Conservation (phyloP, 2,113 vertebrate genomes). For the Dermatemys mawii region DNA sequence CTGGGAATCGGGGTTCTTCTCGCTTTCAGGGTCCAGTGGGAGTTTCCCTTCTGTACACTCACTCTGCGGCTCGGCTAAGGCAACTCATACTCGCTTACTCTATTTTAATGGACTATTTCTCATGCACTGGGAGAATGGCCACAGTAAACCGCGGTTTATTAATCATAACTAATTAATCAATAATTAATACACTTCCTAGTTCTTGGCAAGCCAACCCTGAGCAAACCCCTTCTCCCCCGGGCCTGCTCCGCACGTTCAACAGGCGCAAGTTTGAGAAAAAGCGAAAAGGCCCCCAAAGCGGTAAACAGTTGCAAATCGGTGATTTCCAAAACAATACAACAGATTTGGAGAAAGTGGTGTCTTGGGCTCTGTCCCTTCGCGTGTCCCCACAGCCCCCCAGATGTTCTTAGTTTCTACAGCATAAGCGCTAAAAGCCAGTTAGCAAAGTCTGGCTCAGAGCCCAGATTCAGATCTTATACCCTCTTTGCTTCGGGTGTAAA, state of each 20-base stretch:
- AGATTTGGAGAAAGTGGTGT: background rate
- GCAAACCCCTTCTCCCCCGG: too few relatives aligned
- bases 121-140: too few relatives aligned
- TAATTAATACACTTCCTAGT: too few relatives aligned
- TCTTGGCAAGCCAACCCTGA: too few relatives aligned
- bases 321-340: background rate
- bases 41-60: background rate
- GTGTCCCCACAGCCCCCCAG: background rate
- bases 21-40: background rate
- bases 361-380: background rate
- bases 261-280: background rate
- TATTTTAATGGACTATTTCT: too few relatives aligned
- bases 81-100: too few relatives aligned
- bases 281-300: background rate
- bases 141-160: too few relatives aligned
- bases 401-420: background rate
- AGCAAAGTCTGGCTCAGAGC: background rate
- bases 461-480: background rate
- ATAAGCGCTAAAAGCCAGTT: background rate
- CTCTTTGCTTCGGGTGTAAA: background rate
- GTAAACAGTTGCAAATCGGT: background rate
- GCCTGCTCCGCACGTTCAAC: background rate
- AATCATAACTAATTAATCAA: too few relatives aligned
- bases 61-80: background rate
- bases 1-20: background rate